Evolutionary conservation across 2,888 invertebrate genomes (phyloP).

Genomic region (Loripinus fragilis): DNA sequence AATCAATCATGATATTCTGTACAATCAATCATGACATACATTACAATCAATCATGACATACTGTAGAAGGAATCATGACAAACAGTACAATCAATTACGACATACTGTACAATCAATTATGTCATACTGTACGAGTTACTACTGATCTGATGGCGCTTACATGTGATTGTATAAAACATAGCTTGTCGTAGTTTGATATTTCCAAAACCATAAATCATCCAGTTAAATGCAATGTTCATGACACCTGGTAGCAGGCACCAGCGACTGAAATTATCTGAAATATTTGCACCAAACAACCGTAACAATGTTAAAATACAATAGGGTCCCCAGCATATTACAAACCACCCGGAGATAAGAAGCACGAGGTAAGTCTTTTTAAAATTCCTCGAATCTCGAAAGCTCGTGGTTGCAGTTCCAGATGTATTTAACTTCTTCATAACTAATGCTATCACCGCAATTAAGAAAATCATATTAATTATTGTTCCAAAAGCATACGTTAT

Average conservation of each 20-base stretch:
- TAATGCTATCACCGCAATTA: not conserved
- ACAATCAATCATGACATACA: no score
- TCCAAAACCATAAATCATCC: constrained; percentile 52
- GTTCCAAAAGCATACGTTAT: not conserved
- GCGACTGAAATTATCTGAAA: constrained; percentile 24
- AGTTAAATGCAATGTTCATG: constrained; percentile 39
- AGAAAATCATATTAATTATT: not conserved
- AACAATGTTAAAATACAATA: constrained; percentile 41
- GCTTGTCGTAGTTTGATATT: constrained; percentile 42
- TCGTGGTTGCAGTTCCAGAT: not conserved
- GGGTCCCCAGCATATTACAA: constrained; percentile 52
- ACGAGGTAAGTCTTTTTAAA: constrained; percentile 45
- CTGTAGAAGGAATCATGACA: no score
- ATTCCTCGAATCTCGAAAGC: not conserved
- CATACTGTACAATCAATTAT: no score
- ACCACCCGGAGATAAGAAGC: constrained; percentile 39
- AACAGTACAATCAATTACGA: no score
- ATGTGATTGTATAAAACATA: not conserved
- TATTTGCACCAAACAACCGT: constrained; percentile 16
- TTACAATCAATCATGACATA: no score
- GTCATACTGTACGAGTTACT: not conserved
- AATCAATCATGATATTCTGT: no score
- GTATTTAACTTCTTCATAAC: not conserved
- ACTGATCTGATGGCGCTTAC: not conserved
- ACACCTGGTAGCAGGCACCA: constrained; percentile 35